Evolutionary conservation across 2,888 invertebrate genomes (phyloP).

Genomic region (Cinara cedri): DNA sequence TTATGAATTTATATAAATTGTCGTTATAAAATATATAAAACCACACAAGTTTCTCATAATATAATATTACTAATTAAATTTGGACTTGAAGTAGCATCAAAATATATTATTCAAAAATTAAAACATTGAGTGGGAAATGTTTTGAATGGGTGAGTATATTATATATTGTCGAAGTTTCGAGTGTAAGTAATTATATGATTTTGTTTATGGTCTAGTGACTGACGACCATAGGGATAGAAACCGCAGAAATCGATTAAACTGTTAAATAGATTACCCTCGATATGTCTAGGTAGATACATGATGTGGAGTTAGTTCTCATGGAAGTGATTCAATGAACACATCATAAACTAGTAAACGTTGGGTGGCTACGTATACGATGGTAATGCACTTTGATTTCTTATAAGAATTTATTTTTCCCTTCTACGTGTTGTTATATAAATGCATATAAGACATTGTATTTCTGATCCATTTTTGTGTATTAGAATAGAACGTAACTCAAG

Average conservation of each 20-base stretch:
- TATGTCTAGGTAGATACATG: neutral
- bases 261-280: constrained; percentile 10
- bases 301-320: constrained; percentile 16
- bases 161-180: constrained; percentile 24
- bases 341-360: neutral
- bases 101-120: neutral
- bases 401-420: no score
- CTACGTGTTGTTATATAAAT: no score
- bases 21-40: neutral
- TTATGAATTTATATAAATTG: neutral
- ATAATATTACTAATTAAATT: neutral
- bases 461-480: no score
- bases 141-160: neutral
- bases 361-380: constrained; percentile 30
- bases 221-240: constrained; percentile 24
- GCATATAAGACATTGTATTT: no score
- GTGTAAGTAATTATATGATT: constrained; percentile 25
- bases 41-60: neutral
- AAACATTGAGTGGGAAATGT: neutral
- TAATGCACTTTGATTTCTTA: neutral
- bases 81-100: neutral
- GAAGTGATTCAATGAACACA: constrained; percentile 24
- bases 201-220: constrained; percentile 37
- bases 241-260: constrained; percentile 56
- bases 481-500: no score